Evolutionary conservation across 2,113 vertebrate genomes (phyloP).

Genomic region (Mesocricetus auratus): DNA sequence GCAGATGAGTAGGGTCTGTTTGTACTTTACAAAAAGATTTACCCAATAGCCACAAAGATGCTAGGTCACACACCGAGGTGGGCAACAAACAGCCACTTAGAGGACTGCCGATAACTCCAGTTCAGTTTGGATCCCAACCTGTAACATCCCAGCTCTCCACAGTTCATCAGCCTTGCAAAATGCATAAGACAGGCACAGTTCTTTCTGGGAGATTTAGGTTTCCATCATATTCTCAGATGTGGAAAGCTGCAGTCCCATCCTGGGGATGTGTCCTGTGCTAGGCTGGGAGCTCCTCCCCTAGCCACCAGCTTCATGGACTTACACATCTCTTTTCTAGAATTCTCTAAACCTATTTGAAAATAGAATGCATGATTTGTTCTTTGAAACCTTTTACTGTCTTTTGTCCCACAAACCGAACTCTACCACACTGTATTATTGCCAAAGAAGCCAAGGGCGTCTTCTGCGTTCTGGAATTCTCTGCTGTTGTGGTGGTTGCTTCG

Average conservation of each 20-base stretch:
- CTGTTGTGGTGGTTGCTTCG: not conserved
- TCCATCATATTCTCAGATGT: fast-evolving
- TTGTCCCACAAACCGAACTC: not conserved
- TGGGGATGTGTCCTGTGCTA: fast-evolving
- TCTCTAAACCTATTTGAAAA: not conserved
- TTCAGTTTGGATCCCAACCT: not conserved
- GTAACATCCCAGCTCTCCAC: not conserved
- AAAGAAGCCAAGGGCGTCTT: not conserved
- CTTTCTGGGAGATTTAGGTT: no score
- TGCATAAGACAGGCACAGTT: not conserved
- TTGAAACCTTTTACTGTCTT: not conserved
- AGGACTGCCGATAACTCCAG: not conserved
- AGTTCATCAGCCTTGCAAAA: not conserved
- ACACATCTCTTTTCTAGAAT: not conserved
- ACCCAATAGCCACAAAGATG: not conserved
- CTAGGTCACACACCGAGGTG: not conserved
- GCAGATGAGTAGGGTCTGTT: not conserved
- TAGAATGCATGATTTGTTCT: not conserved
- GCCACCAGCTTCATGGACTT: not conserved
- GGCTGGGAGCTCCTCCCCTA: no score
- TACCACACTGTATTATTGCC: fast-evolving
- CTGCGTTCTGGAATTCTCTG: not conserved
- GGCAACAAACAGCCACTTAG: not conserved
- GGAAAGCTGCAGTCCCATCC: fast-evolving
- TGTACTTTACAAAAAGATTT: not conserved